Percentiles rank a stretch among this genome's conserved stretches.
Evolutionary conservation across 2,888 invertebrate species (phyloP).

Genomic region (Griposia aprilina): DNA sequence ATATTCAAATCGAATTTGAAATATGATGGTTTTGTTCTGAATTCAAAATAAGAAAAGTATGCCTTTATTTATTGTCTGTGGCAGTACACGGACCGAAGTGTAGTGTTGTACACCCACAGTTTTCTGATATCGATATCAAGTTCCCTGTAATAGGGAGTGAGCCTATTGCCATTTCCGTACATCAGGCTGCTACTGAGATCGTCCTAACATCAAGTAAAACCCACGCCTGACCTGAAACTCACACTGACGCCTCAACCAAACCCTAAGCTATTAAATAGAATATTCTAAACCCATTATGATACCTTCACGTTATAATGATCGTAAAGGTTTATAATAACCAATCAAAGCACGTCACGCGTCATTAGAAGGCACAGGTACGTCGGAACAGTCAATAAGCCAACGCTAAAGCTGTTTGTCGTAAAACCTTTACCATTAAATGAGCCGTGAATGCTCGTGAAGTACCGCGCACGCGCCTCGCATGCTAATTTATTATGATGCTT

Average conservation of each 20-base stretch:
- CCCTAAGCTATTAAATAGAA: not conserved
- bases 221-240: constrained; percentile 30
- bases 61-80: constrained; percentile 17
- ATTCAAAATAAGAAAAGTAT: constrained; percentile 32
- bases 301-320: constrained; percentile 55
- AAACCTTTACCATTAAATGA: constrained; percentile 76
- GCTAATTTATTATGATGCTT: constrained; percentile 61
- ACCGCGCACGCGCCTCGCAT: constrained; percentile 67
- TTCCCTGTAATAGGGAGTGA: not conserved
- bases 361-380: constrained; percentile 54
- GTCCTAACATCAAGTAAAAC: constrained; percentile 23
- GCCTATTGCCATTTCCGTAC: constrained; percentile 1
- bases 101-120: constrained; percentile 36
- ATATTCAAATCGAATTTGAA: constrained; percentile 30
- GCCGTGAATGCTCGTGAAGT: constrained; percentile 67
- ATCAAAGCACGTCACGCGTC: constrained; percentile 44
- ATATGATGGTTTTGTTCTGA: constrained; percentile 30
- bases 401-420: constrained; percentile 68
- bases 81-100: not conserved
- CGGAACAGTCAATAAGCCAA: constrained; percentile 60
- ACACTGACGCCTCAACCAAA: not conserved
- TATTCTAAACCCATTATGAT: constrained; percentile 18
- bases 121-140: constrained; percentile 15
- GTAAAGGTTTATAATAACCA: constrained; percentile 53
- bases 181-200: constrained; percentile 1